Conservation (phyloP, 2,113 vertebrate species). For the Jacana jacana region DNA sequence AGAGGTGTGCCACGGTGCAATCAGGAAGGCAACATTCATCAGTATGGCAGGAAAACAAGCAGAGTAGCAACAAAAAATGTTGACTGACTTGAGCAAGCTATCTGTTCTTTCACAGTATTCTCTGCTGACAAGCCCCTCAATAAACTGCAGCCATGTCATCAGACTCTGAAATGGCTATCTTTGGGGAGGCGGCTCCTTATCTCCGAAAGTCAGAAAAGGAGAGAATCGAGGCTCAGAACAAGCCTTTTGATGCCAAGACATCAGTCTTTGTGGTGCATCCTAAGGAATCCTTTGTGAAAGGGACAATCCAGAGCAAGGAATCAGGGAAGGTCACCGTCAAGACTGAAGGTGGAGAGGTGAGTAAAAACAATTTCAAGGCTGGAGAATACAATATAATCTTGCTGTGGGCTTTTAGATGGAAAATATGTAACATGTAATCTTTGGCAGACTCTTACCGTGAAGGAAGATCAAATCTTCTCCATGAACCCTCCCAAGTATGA, state of each 20-base stretch:
- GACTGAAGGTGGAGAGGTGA: constrained; percentile 55
- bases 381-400: too few species aligned
- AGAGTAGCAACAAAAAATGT: background rate
- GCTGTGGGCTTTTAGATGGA: too few species aligned
- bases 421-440: background rate
- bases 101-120: background rate
- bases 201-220: constrained; percentile 85
- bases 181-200: constrained; percentile 77
- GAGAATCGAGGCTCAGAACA: constrained; percentile 80
- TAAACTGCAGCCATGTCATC: constrained; percentile 71
- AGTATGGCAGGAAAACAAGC: background rate
- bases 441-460: constrained; percentile 4
- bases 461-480: background rate
- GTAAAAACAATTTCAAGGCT: too few species aligned
- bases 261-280: constrained; percentile 67
- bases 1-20: background rate
- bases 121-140: background rate
- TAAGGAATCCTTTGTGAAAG: constrained; percentile 24
- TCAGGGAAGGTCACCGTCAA: background rate
- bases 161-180: constrained; percentile 73
- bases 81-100: background rate
- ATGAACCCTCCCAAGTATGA: constrained; percentile 87
- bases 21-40: background rate
- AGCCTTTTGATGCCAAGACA: constrained; percentile 72
- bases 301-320: background rate